Evolutionary conservation across 2,113 vertebrate genomes (phyloP), one percentile per base, ranked within the genome.

Genomic region (Accipiter virgatus): DNA sequence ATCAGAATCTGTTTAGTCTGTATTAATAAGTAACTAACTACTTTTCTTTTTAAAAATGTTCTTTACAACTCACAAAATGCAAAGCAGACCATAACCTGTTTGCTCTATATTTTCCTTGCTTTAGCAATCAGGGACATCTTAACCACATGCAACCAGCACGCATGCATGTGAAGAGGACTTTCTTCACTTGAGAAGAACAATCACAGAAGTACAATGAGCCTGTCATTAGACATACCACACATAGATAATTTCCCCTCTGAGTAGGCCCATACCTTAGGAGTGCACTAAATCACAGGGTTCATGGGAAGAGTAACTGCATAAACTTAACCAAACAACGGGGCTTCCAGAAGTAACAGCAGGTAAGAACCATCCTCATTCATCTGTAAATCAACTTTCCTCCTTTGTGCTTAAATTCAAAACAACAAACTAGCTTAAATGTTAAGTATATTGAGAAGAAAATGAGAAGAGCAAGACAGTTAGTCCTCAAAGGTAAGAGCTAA

Each of bases 181-280:
- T 23, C 45, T 21, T 62, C 53, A 31, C 61, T 31, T 31, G 16
- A 7, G 15, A 20, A 47, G 20, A 17, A 31, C 18, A 31, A 6
- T 22, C 19, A 36, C 40, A 38, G n/a, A 34, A 75, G 14, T 16
- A 15, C 55, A 21, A 40, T 2, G 2, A 72, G 20, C 27, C 25
- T 50, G n/a, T 31, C 40, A 4, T 32, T 4, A 48, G n/a, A 20
- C 0, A 1, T 29, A 34, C 19, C 52, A 31, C 18, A 23, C 2
- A 7, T 9, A 10, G 26, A 38, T 32, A 45, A 21, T 17, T n/a
- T 17, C 25, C 22, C 11, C 34, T 40, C 26, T 13, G 42, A 50
- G 36, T 11, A 56, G 42, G 23, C 32, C 59, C 0, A 1, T n/a
- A 50, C 32, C 16, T 20, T 19, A 27, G 19, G 21, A 67, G 9